Base-by-base conservation (phyloP, 2,113 vertebrate genomes). In the Platanista minor region DNA sequence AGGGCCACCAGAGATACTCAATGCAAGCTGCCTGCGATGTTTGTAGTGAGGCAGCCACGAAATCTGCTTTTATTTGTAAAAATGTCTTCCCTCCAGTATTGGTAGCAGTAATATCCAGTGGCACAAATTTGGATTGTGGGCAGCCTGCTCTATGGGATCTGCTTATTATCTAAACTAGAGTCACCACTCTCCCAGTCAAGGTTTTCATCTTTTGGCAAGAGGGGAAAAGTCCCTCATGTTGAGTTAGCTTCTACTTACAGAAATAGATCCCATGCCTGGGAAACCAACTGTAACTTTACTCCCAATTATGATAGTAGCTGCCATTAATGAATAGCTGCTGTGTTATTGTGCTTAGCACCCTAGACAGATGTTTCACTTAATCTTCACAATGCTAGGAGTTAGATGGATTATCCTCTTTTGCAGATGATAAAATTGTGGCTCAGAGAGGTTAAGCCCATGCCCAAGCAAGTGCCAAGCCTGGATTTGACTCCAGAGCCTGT, bases 191-290 rank as follows among this genome's bases (percentile, higher is more conserved):
- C 75, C 97, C 41, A 49, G 41, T 74, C 13, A 78, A 95, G 57
- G 62, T 93, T 93, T 97, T 77, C 23, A 80, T 91, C 25, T 94
- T 95, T 90, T 92, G 71, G 61, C 72, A 92, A 93, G 77, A 67
- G 27, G 23, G 23, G 41, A 43, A 64, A 81, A 57, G 52, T 78
- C 59, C 54, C 54, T 95, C 86, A 8, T 41, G n/a, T 94, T 82
- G 83, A 95, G 61, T 82, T 62, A 39, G 52, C 54, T 95, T 74
- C 23, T 88, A 3, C 69, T 91, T 86, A 43, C n/a, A 88, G 39
- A 80, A 94, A 66, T 33, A 94, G 84, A 90, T 92, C 86, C 36
- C 64, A 8, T 90, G 71, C 54, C 75, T 94, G 41, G 71, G 93
- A 97, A 87, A 84, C 67, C 67, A 83, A 41, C 62, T 59, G 5